These are phyloP conservation scores for Peromyscus maniculatus DNA, from an alignment of 2,113 vertebrate species.

Conservation along the genomic window DNA sequence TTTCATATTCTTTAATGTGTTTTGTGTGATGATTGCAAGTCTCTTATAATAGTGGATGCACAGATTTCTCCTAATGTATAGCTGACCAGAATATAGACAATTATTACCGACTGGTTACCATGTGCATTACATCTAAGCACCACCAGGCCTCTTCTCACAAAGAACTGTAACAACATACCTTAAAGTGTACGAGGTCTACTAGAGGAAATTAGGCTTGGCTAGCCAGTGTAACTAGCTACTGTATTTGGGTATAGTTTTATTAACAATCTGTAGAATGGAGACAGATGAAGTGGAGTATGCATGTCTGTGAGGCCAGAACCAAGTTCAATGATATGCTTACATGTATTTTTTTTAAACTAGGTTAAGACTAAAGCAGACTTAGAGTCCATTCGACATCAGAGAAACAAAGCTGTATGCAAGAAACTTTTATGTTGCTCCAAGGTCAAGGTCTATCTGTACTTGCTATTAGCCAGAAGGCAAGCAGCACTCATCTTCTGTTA, in stretches of 20 bases:
- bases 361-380: background rate
- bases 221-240: background rate
- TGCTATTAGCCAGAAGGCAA: background rate
- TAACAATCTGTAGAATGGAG: background rate
- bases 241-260: background rate
- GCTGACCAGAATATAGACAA: background rate
- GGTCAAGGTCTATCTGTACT: background rate
- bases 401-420: background rate
- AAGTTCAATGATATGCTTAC: background rate
- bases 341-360: background rate
- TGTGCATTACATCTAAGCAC: background rate
- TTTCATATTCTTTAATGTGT: background rate
- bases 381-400: background rate
- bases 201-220: background rate
- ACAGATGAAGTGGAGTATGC: background rate
- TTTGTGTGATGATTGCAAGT: background rate
- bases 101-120: background rate
- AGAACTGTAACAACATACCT: background rate
- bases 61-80: background rate
- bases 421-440: background rate
- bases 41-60: background rate
- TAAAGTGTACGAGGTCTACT: background rate
- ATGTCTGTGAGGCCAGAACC: background rate
- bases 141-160: background rate
- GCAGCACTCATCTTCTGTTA: background rate